Base-by-base conservation (phyloP, 2,888 invertebrate species). In the Mythimna loreyi region DNA sequence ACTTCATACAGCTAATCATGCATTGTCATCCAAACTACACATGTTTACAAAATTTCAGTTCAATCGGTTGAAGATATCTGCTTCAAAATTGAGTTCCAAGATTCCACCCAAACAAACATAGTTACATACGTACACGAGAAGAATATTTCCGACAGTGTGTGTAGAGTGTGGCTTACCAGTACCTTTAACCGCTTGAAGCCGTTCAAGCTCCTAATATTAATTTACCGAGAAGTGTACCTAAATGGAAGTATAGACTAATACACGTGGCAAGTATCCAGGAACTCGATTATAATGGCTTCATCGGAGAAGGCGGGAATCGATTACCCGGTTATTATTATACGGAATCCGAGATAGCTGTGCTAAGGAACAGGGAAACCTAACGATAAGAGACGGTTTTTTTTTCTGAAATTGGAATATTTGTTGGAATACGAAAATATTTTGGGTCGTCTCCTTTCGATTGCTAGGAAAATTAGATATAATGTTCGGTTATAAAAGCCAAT, bases 191-290 rank as follows among this genome's bases (percentile, higher is more conserved):
- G 45, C n/a, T 16, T 1, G 80, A 79, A 79, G 45, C 66, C 75
- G 72, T 25, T 47, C 62, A 52, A 78, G 28, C 16, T 30, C 28
- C 58, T 50, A 49, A 40, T 59, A 73, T 64, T 65, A 74, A 79
- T 74, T 64, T 79, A 63, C 53, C 49, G 0, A 30, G 43, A 23
- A 62, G 25, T 47, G 11, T 50, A 53, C n/a, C 19, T 56, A 58
- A 36, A 64, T 55, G 36, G 53, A 59, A 28, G 45, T 59, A 74
- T 73, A 43, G 43, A 72, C 47, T 72, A 55, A 72, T 62, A 62
- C 36, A 28, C 36, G 43, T n/a, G 21, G 36, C 55, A 49, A 58
- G 47, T 58, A 73, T 45, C 21, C n/a, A 36, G n/a, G 23, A 58
- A 53, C 47, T 50, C 47, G 53, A 58, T 64, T 58, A 36, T 36